Evolutionary conservation across 2,888 invertebrate genomes (phyloP).

Genomic region (Diarsia mendica): DNA sequence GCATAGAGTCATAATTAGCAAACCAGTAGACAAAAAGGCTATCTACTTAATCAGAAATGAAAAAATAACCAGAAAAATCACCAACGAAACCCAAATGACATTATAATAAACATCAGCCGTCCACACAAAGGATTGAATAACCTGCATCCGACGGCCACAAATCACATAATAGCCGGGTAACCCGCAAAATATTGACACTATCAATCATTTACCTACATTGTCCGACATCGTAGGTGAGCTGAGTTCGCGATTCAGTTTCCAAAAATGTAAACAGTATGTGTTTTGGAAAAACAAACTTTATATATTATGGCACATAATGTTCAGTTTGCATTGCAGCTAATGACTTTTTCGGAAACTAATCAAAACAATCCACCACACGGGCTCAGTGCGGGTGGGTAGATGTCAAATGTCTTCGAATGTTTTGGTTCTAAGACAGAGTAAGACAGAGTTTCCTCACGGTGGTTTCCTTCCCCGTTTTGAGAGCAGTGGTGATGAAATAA

Average conservation of each 20-base stretch:
- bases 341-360: not conserved
- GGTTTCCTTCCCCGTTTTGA: too few species aligned
- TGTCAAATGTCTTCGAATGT: too few species aligned
- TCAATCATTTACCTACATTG: conserved; percentile 77
- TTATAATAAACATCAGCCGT: conserved; percentile 53
- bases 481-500: too few species aligned
- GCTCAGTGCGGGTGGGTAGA: too few species aligned
- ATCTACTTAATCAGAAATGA: not conserved
- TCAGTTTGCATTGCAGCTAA: not conserved
- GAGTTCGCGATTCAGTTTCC: not conserved
- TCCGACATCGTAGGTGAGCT: conserved; percentile 67
- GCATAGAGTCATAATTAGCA: too few species aligned
- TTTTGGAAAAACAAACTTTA: not conserved
- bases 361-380: too few species aligned
- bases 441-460: too few species aligned
- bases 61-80: conserved; percentile 15
- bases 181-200: conserved; percentile 73
- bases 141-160: conserved; percentile 67
- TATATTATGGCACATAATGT: not conserved
- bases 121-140: conserved; percentile 63
- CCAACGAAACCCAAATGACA: conserved; percentile 27
- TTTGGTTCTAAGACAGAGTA: too few species aligned
- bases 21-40: not conserved
- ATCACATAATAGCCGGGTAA: conserved; percentile 65
- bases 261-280: not conserved